phyloP scores from a whole-genome alignment of 2,113 vertebrate genomes.

The Arvicanthis niloticus region DNA sequence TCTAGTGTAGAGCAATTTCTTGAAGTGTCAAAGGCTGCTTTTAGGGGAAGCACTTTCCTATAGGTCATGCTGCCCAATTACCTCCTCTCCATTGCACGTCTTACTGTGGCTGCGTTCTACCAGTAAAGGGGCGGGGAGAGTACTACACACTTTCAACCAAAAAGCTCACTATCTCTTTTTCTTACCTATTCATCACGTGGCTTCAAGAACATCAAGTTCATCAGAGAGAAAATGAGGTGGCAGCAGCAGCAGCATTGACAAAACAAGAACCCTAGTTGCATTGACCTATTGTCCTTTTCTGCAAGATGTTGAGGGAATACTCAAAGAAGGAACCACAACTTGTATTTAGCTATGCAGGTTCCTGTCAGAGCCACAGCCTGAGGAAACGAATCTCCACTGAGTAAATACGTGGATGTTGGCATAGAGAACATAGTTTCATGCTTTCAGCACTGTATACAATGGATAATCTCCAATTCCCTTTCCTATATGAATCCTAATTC shows the following conservation, averaged over 20 bases:
- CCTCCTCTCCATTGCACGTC: neutral
- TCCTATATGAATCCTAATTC: neutral
- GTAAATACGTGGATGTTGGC: neutral
- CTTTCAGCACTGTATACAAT: conserved; percentile 17
- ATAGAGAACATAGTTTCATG: conserved; percentile 4
- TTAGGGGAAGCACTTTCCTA: neutral
- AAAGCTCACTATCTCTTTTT: neutral
- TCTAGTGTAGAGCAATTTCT: neutral
- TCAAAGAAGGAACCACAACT: conserved; percentile 13
- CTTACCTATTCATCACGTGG: neutral
- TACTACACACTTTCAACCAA: neutral
- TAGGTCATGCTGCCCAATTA: neutral
- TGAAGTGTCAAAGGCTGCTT: neutral
- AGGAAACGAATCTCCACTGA: neutral
- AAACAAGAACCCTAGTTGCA: neutral
- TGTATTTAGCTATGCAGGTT: neutral
- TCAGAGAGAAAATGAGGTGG: neutral
- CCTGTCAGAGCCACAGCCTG: neutral
- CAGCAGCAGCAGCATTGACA: neutral
- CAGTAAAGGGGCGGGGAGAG: neutral
- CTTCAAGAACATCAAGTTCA: neutral
- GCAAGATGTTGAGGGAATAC: neutral
- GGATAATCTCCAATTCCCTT: neutral
- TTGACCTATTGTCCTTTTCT: neutral
- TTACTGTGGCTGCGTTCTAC: neutral